Base-by-base conservation (phyloP, 2,888 invertebrate species). In the Anarsia innoxiella region DNA sequence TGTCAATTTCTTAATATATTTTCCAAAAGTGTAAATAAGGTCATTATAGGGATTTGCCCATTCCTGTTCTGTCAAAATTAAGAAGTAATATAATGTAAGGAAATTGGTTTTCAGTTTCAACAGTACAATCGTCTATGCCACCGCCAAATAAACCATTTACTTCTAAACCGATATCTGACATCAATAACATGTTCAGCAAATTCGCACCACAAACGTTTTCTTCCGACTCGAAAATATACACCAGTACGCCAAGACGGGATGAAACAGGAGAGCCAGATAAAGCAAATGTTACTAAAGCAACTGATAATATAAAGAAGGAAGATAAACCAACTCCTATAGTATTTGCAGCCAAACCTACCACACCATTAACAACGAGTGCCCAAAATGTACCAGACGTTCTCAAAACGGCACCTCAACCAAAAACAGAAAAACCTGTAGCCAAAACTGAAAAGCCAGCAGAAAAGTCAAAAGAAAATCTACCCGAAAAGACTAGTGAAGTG, bases 181-280 rank as follows among this genome's bases (percentile, higher is more conserved):
- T 70, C 28, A 65, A 55, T 37, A 71, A 63, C 23, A 62, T 72
- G 58, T 69, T 75, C 41, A 69, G 46, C 40, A 71, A 73, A 56
- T 66, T 64, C 45, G 59, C 59, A 46, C 54, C 65, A 0, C 62
- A 59, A 40, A 32, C 59, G 2, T 53, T 60, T 27, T 42, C 44
- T 16, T 37, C 56, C 3, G 59, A 66, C 36, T 31, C 50, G 23
- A 59, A 60, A 46, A 36, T 46, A 8, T 42, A 35, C 35, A 12
- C 40, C 1, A 33, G 19, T 13, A 11, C 37, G 12, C 12, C 47
- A 6, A 62, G n/a, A n/a, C n/a, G n/a, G n/a, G 64, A 56, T 31
- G 82, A 78, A 63, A 79, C 76, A 3, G 76, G 75, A 0, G 82
- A 82, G 59, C 55, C 59, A 3, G 74, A 75, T 44, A 38, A 52